A percentile compares a stretch with the other conserved stretches of the same genome.
Evolutionary conservation across 2,797 vertebrate species (phyloP).

Genomic region (Vultur gryphus): DNA sequence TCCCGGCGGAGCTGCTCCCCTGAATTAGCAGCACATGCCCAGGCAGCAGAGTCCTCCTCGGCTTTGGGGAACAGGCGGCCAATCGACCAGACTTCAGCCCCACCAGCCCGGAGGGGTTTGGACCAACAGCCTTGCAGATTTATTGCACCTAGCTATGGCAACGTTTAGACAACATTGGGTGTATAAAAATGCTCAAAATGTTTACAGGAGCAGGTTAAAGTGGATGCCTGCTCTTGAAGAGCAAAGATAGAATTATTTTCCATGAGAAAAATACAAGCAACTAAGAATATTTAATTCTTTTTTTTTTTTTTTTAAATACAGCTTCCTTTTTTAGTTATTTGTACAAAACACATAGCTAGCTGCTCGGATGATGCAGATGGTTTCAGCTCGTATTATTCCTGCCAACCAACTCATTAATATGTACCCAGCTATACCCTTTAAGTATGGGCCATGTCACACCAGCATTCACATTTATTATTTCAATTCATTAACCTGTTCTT

Average conservation of each 20-base stretch:
- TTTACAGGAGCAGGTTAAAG: not conserved
- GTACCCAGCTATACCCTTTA: not conserved
- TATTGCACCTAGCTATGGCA: not conserved
- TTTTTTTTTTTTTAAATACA: not conserved
- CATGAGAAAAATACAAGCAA: not conserved
- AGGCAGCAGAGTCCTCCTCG: not conserved
- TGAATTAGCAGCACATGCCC: constrained; percentile 5
- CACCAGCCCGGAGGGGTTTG: not conserved
- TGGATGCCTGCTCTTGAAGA: not conserved
- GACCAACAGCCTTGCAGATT: not conserved
- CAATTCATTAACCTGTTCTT: not conserved
- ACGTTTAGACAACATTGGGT: not conserved
- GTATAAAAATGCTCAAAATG: not conserved
- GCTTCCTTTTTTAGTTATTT: not conserved
- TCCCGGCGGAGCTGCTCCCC: not conserved
- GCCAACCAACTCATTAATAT: not conserved
- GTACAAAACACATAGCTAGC: not conserved
- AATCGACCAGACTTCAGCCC: not conserved
- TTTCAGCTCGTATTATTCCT: not conserved
- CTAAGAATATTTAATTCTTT: not conserved
- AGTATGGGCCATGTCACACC: not conserved
- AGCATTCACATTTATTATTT: not conserved
- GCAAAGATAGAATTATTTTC: not conserved
- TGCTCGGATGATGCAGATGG: not conserved
- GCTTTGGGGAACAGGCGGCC: not conserved